A percentile compares a stretch with the other conserved stretches of the same genome.
These are phyloP conservation scores for Sylvia borin DNA, from an alignment of 2,797 vertebrate genomes.

Conservation along the genomic window DNA sequence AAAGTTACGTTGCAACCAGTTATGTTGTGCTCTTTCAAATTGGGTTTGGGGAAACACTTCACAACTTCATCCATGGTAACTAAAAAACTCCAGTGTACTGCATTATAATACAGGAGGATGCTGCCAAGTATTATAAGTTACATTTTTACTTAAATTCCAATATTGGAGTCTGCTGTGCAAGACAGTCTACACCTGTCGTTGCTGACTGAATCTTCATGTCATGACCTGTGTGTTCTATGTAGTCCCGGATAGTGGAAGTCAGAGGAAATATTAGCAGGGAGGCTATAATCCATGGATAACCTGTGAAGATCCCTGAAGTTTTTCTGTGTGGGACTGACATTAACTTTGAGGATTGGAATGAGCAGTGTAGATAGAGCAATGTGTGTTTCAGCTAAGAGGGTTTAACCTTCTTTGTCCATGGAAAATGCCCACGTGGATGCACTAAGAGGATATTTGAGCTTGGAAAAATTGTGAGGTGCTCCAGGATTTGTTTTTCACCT, in stretches of 20 bases:
- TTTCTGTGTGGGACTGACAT: background rate
- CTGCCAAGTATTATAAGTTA: background rate
- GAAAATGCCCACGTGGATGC: background rate
- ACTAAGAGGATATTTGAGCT: background rate
- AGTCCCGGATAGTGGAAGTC: background rate
- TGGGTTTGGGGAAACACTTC: background rate
- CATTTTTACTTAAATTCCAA: background rate
- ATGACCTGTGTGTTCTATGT: background rate
- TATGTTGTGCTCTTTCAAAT: accelerated
- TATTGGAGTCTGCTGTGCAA: background rate
- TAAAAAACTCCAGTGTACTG: background rate
- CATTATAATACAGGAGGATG: background rate
- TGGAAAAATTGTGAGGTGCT: background rate
- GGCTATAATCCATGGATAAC: background rate
- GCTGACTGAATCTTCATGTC: background rate
- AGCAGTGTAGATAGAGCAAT: background rate
- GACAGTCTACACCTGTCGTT: accelerated
- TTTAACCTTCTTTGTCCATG: background rate
- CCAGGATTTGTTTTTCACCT: background rate
- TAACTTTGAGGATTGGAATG: background rate
- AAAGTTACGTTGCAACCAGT: background rate
- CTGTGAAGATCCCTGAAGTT: background rate
- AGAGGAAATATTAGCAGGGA: background rate
- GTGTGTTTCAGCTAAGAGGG: background rate
- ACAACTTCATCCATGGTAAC: background rate